Percentiles rank a stretch among this genome's conserved stretches.
Conservation (phyloP, 1,140 invertebrate genomes). For the Polypedilum pembai region DNA sequence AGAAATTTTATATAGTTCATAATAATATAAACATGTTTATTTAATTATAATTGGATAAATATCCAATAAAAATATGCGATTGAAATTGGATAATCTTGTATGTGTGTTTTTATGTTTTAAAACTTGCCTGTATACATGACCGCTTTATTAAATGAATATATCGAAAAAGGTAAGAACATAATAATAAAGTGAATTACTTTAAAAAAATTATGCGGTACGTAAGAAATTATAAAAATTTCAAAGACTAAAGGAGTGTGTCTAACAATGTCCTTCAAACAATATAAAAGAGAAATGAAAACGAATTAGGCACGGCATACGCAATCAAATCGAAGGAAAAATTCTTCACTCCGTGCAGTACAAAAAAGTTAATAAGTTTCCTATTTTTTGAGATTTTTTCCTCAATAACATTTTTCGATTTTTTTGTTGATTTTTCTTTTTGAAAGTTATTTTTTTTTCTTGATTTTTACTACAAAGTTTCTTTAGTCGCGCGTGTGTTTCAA, state of each 20-base stretch:
- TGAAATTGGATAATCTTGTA: no score
- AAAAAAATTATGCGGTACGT: no score
- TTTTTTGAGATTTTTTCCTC: conserved; percentile 18
- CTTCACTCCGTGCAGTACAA: conserved; percentile 9
- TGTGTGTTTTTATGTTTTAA: no score
- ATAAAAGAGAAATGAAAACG: background rate
- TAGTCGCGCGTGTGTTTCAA: conserved; percentile 24
- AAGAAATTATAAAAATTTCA: no score
- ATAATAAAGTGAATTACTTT: no score
- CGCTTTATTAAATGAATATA: no score
- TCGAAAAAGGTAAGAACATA: no score
- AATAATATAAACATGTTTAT: background rate
- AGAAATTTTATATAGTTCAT: conserved; percentile 14
- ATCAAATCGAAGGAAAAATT: background rate
- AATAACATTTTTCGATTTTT: conserved; percentile 13
- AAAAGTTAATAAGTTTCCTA: background rate
- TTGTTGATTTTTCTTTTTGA: conserved; percentile 5
- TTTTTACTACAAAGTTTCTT: conserved; percentile 26
- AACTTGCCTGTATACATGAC: no score
- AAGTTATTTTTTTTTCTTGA: conserved; percentile 8
- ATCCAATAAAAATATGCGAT: no score
- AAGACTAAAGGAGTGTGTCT: background rate
- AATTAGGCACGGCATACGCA: background rate
- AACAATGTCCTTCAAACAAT: background rate
- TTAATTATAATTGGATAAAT: no score